Conservation (phyloP, 2,888 invertebrate genomes). For the Gnatocerus cornutus region DNA sequence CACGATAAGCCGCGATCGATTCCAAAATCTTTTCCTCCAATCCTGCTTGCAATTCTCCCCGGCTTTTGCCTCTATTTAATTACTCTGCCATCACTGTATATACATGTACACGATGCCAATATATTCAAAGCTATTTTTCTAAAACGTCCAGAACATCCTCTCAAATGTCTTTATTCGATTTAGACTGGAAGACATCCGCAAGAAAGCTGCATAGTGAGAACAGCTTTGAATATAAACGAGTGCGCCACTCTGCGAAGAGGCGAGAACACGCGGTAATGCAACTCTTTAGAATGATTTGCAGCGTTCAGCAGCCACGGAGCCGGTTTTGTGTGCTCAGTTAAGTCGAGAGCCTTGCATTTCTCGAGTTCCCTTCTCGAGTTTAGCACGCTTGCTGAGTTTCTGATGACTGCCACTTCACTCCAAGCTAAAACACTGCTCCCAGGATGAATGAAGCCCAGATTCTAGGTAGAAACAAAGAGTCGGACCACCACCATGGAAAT, state of each 20-base stretch:
- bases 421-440: slow-evolving; percentile 42
- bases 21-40: too few species aligned
- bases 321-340: slow-evolving; percentile 47
- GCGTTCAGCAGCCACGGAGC: slow-evolving; percentile 53
- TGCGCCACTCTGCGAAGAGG: slow-evolving; percentile 53
- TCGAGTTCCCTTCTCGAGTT: slow-evolving; percentile 49
- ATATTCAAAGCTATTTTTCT: slow-evolving; percentile 4
- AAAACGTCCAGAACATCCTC: slow-evolving; percentile 7
- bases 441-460: slow-evolving; percentile 33
- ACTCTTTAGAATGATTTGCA: slow-evolving; percentile 64
- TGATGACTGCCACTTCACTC: slow-evolving; percentile 50
- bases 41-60: background rate
- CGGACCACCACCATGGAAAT: slow-evolving; percentile 10
- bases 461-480: slow-evolving; percentile 4
- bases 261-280: slow-evolving; percentile 62
- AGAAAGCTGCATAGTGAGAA: slow-evolving; percentile 31
- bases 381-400: slow-evolving; percentile 46
- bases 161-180: slow-evolving; percentile 25
- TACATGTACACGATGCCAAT: background rate
- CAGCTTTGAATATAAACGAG: slow-evolving; percentile 53
- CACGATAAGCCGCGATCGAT: too few species aligned
- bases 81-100: background rate
- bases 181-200: slow-evolving; percentile 20
- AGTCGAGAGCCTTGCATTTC: slow-evolving; percentile 51
- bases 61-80: background rate